Evolutionary conservation across 2,113 vertebrate species (phyloP).

Genomic region (Peucedramus taeniatus): DNA sequence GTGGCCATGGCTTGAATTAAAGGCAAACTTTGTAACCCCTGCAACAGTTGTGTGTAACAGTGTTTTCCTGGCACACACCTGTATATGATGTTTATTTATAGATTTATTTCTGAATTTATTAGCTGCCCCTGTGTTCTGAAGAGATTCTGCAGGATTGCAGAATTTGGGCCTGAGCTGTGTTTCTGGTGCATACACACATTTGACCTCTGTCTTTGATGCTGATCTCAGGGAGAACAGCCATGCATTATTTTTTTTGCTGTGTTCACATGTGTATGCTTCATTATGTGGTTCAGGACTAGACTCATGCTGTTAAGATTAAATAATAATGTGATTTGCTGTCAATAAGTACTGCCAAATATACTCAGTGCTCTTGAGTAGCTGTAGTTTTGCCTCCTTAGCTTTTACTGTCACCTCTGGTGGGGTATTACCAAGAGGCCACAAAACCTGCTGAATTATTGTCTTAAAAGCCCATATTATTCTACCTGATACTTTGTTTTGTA

Average conservation of each 20-base stretch:
- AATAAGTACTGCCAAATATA: neutral
- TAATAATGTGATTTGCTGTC: neutral
- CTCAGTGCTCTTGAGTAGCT: neutral
- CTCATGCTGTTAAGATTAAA: neutral
- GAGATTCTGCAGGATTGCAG: neutral
- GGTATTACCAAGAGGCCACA: neutral
- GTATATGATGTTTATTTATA: neutral
- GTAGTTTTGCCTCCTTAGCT: neutral
- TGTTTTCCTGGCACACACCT: neutral
- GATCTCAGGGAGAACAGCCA: neutral
- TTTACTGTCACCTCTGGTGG: neutral
- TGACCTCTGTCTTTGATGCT: neutral
- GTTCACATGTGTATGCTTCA: neutral
- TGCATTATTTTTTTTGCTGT: neutral
- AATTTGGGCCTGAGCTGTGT: neutral
- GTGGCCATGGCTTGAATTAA: neutral
- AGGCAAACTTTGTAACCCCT: neutral
- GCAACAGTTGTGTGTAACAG: neutral
- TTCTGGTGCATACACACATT: neutral
- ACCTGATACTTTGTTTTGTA: neutral
- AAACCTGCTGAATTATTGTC: conserved; percentile 8
- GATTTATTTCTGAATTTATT: neutral
- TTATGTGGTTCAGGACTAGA: neutral
- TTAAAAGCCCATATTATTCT: neutral
- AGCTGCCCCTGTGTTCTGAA: neutral